Conservation (phyloP, 2,113 vertebrate genomes). For the Mixornis gularis region DNA sequence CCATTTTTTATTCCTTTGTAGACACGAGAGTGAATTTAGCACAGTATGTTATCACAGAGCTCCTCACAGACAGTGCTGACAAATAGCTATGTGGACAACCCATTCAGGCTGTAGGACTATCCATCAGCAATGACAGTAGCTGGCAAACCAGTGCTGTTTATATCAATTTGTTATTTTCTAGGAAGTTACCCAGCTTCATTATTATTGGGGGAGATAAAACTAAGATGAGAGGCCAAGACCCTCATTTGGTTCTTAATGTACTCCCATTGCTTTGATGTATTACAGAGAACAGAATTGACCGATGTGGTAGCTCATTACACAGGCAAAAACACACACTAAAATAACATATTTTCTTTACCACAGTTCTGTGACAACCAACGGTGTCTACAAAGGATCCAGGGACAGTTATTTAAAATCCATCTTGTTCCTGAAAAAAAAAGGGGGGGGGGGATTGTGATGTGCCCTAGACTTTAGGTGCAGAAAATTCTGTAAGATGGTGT, state of each 20-base stretch:
- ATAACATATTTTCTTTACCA: slow-evolving; percentile 23
- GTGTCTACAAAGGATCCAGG: background rate
- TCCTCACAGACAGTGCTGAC: slow-evolving; percentile 64
- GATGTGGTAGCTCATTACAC: slow-evolving; percentile 41
- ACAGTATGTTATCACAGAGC: slow-evolving; percentile 61
- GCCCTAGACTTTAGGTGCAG: background rate
- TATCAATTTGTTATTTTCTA: slow-evolving; percentile 66
- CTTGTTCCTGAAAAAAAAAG: background rate
- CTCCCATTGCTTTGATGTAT: slow-evolving; percentile 55
- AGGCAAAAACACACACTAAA: slow-evolving; percentile 7
- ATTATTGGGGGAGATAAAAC: slow-evolving; percentile 64
- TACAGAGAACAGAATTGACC: slow-evolving; percentile 38
- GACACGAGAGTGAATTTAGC: slow-evolving; percentile 62
- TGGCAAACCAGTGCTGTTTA: slow-evolving; percentile 62
- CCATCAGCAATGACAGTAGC: slow-evolving; percentile 66
- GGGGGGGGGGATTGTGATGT: background rate
- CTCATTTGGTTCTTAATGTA: slow-evolving; percentile 60
- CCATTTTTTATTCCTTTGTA: slow-evolving; percentile 66
- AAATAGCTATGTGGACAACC: slow-evolving; percentile 68
- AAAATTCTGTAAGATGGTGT: background rate
- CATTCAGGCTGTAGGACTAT: slow-evolving; percentile 64
- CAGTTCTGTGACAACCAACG: background rate
- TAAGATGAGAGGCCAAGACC: slow-evolving; percentile 63
- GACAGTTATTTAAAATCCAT: background rate
- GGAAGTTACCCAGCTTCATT: slow-evolving; percentile 65